A percentile compares a stretch with the other conserved stretches of the same genome.
phyloP scores from a whole-genome alignment of 2,888 invertebrate genomes.

The Lithodes maja region DNA sequence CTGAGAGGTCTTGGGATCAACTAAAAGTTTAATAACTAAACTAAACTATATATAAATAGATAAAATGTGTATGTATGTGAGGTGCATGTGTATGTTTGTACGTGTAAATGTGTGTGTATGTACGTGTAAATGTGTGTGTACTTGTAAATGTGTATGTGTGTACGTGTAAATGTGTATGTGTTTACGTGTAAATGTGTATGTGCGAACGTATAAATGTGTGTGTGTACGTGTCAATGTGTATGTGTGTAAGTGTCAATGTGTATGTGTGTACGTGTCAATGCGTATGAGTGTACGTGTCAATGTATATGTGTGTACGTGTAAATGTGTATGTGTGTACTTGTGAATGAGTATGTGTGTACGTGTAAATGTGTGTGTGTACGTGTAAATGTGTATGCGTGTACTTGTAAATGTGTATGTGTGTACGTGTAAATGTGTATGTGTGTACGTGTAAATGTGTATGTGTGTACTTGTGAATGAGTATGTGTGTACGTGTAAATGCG shows the following conservation, averaged over 20 bases:
- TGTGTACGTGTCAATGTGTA: conserved; percentile 3
- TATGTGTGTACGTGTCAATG: not conserved
- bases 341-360: not conserved
- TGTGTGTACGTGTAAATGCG: not conserved
- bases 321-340: not conserved
- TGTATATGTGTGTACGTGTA: not conserved
- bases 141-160: no score
- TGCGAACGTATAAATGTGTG: not conserved
- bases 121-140: no score
- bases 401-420: not conserved
- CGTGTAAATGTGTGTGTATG: no score
- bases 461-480: not conserved
- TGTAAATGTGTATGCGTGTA: not conserved
- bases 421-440: not conserved
- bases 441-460: conserved; percentile 4
- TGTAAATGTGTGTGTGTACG: not conserved
- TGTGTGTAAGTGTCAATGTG: not conserved
- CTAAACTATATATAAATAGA: no score
- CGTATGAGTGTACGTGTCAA: not conserved
- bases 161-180: no score
- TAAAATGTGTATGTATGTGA: no score
- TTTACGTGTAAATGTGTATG: no score
- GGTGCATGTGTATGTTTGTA: no score
- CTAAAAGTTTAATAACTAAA: no score
- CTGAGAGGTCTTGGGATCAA: no score